These are phyloP conservation scores for Aplochiton taeniatus DNA, from an alignment of 2,797 vertebrate genomes.

Conservation along the genomic window DNA sequence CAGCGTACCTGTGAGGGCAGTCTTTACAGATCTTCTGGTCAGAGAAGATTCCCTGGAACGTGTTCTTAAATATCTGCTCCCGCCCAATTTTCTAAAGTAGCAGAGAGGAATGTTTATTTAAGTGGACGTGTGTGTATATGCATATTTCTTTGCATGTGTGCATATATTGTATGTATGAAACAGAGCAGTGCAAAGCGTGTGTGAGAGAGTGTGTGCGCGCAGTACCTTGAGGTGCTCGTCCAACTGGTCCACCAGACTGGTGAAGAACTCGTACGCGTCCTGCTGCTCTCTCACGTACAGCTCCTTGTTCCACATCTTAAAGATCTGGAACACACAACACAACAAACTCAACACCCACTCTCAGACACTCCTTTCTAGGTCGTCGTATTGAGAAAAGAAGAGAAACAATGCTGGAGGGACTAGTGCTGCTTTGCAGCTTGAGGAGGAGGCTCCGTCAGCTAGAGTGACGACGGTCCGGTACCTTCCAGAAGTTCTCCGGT, in stretches of 20 bases:
- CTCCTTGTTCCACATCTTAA: conserved; percentile 99
- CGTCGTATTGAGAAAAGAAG: too few species aligned
- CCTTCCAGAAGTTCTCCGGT: conserved; percentile 99
- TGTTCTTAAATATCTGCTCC: conserved; percentile 99
- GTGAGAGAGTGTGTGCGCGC: neutral
- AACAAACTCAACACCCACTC: neutral
- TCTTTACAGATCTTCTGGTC: conserved; percentile 99
- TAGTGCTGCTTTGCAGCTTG: neutral
- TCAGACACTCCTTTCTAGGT: neutral
- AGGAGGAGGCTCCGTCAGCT: neutral
- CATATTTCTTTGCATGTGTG: conserved; percentile 8
- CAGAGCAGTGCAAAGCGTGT: conserved; percentile 32
- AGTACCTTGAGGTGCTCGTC: conserved; percentile 97
- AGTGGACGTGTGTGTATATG: neutral
- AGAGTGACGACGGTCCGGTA: conserved; percentile 46
- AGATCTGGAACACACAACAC: conserved; percentile 79
- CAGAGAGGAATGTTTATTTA: neutral
- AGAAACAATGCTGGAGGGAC: too few species aligned
- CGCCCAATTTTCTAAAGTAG: conserved; percentile 91
- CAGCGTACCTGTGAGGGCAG: conserved; percentile 91
- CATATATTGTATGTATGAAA: conserved; percentile 66
- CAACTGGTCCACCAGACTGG: conserved; percentile 97
- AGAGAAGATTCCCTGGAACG: conserved; percentile 98
- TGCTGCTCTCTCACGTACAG: conserved; percentile 96
- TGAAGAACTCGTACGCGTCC: conserved; percentile 99